A percentile compares a stretch with the other conserved stretches of the same genome.
These are phyloP conservation scores for Tapirus indicus DNA, from an alignment of 2,797 vertebrate genomes.

Conservation along the genomic window DNA sequence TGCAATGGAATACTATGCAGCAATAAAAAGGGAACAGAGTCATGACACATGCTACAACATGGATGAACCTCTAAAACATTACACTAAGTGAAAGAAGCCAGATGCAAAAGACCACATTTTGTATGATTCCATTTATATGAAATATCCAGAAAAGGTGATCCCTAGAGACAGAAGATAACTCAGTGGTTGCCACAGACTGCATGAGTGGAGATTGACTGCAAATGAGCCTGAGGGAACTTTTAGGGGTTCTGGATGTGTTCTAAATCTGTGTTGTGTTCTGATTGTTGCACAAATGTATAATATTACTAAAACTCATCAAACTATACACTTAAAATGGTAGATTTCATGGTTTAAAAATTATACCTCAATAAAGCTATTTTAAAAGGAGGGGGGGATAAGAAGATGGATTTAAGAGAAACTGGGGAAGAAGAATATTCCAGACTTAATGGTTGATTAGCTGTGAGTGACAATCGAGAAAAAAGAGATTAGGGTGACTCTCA, in stretches of 20 bases:
- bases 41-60: rapidly evolving
- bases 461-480: not conserved
- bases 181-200: not conserved
- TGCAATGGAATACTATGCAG: too few relatives aligned
- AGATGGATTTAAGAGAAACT: not conserved
- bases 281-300: not conserved
- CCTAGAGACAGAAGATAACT: not conserved
- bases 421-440: not conserved
- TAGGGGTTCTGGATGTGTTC: not conserved
- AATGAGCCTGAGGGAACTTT: not conserved
- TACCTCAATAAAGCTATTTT: not conserved
- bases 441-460: not conserved
- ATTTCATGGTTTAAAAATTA: not conserved
- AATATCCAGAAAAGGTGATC: not conserved
- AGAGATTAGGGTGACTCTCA: not conserved
- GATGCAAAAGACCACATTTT: not conserved
- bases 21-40: not conserved
- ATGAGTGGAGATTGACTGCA: not conserved
- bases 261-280: not conserved
- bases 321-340: not conserved
- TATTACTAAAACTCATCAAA: not conserved
- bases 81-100: not conserved
- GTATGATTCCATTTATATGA: not conserved
- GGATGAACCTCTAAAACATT: not conserved
- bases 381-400: not conserved